Evolutionary conservation across 1,140 invertebrate species (phyloP).

Genomic region (Ostrea edulis): DNA sequence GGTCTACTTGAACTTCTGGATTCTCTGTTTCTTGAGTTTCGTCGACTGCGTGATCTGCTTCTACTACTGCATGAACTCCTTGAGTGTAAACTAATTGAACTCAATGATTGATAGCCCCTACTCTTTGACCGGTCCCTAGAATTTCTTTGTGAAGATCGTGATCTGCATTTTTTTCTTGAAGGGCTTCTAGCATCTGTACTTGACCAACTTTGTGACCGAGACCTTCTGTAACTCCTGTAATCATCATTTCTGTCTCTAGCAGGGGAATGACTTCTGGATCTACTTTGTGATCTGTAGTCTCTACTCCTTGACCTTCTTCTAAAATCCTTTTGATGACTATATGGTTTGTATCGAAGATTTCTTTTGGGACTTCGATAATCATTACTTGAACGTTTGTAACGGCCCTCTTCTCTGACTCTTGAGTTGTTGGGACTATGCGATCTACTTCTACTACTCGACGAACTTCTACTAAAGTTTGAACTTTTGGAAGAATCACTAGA

Average conservation of each 20-base stretch:
- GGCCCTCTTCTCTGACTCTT: neutral
- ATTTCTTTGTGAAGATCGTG: neutral
- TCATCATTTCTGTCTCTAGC: neutral
- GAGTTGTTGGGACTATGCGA: neutral
- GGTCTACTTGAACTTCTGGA: neutral
- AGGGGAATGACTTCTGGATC: neutral
- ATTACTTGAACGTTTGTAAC: neutral
- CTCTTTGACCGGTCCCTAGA: neutral
- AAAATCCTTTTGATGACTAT: neutral
- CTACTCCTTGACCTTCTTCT: neutral
- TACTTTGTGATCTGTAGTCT: neutral
- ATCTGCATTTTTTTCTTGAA: neutral
- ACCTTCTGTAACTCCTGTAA: neutral
- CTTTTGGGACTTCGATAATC: neutral
- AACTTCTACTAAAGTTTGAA: no score
- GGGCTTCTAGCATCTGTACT: neutral
- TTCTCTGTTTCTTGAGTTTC: neutral
- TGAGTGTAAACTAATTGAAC: neutral
- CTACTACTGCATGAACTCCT: constrained; percentile 5
- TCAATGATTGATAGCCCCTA: neutral
- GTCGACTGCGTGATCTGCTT: neutral
- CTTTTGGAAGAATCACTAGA: neutral
- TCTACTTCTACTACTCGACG: neutral
- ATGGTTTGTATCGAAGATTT: neutral
- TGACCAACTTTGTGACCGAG: neutral